phyloP scores from a whole-genome alignment of 2,888 invertebrate species.

The Phengaris arion region DNA sequence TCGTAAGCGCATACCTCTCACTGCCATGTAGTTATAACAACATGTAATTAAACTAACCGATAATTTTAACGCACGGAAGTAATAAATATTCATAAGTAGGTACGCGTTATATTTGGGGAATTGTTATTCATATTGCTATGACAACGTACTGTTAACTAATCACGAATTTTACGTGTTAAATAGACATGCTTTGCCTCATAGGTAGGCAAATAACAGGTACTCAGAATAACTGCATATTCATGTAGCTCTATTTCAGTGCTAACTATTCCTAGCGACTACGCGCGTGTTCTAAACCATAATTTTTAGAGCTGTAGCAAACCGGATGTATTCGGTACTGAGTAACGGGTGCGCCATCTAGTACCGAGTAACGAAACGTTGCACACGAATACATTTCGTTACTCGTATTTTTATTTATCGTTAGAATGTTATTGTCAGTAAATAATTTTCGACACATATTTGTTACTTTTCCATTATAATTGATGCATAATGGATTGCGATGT shows the following conservation, averaged over 20 bases:
- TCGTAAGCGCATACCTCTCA: conserved; percentile 8
- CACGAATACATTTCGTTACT: too few relatives aligned
- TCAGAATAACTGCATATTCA: not conserved
- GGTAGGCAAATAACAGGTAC: not conserved
- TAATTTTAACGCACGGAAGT: not conserved
- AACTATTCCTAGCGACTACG: not conserved
- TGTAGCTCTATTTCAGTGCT: not conserved
- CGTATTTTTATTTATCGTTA: too few relatives aligned
- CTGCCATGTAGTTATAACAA: not conserved
- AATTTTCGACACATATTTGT: too few relatives aligned
- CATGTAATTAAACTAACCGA: not conserved
- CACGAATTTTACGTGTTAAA: not conserved
- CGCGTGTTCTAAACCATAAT: not conserved
- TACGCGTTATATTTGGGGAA: not conserved
- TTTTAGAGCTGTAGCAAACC: too few relatives aligned
- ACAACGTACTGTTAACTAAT: not conserved
- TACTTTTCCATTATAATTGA: too few relatives aligned
- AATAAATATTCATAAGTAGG: conserved; percentile 15
- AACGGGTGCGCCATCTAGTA: too few relatives aligned
- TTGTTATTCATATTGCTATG: conserved; percentile 4
- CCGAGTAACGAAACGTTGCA: too few relatives aligned
- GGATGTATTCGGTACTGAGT: too few relatives aligned
- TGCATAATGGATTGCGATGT: too few relatives aligned
- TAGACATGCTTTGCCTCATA: not conserved
- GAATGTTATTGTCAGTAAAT: too few relatives aligned